Percentiles rank a stretch among this genome's conserved stretches.
Conservation (phyloP, 2,888 invertebrate genomes). For the Spatulosminthurus flaviceps region DNA sequence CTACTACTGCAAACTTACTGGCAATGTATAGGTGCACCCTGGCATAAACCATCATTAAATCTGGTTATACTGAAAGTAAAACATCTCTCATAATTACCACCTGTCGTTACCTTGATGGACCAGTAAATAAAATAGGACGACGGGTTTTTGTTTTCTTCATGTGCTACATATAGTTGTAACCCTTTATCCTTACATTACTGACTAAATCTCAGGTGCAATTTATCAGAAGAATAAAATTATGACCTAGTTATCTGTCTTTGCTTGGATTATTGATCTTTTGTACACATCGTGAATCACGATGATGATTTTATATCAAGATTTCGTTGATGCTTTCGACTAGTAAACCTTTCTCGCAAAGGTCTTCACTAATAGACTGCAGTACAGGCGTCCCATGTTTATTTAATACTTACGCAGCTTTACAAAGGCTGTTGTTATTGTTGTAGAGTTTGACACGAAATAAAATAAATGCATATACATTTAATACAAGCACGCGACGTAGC, state of each 20-base stretch:
- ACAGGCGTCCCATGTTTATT: too few relatives aligned
- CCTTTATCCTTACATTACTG: neutral
- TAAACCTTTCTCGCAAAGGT: too few relatives aligned
- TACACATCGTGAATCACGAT: too few relatives aligned
- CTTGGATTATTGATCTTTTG: neutral
- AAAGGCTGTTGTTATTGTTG: too few relatives aligned
- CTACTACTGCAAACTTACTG: too few relatives aligned
- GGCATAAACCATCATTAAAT: slow-evolving; percentile 3
- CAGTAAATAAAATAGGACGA: neutral
- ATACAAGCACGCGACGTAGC: neutral
- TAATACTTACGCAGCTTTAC: too few relatives aligned
- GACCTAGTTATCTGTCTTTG: neutral
- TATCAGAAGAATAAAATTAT: neutral
- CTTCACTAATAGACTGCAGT: too few relatives aligned
- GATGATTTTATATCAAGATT: too few relatives aligned
- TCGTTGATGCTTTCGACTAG: too few relatives aligned
- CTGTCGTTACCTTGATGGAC: neutral
- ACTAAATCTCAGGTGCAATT: neutral
- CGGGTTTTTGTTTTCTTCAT: neutral
- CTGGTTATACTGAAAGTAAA: neutral
- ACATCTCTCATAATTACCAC: neutral
- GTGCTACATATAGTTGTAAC: too few relatives aligned
- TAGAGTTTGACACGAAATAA: neutral
- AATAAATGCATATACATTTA: neutral
- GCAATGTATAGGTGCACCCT: too few relatives aligned